phyloP scores from a whole-genome alignment of 2,888 invertebrate genomes.

The Vandiemenella viatica region DNA sequence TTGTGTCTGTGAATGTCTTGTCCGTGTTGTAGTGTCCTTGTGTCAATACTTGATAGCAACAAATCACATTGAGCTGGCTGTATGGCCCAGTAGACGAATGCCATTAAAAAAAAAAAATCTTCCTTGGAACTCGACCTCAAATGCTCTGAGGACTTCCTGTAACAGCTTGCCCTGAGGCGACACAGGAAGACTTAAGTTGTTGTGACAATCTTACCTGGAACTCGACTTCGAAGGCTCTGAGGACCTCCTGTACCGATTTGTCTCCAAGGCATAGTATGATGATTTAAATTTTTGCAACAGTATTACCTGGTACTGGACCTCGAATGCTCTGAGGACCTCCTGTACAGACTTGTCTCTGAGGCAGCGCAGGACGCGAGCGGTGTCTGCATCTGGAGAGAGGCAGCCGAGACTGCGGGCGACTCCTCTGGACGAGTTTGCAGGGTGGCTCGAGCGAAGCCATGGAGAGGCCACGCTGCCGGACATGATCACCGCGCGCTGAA shows the following conservation, averaged over 20 bases:
- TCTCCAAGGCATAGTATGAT: constrained; percentile 51
- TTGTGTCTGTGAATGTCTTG: too few relatives aligned
- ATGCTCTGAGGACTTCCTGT: too few relatives aligned
- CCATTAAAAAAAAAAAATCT: too few relatives aligned
- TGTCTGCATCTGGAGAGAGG: constrained; percentile 4
- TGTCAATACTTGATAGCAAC: too few relatives aligned
- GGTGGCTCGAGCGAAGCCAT: constrained; percentile 32
- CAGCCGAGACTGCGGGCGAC: constrained; percentile 41
- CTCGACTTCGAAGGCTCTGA: constrained; percentile 40
- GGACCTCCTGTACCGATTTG: constrained; percentile 42
- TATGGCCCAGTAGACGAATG: too few relatives aligned
- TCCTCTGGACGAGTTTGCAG: constrained; percentile 36
- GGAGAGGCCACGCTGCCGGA: constrained; percentile 38
- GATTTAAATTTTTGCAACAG: too few relatives aligned
- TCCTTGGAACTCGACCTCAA: constrained; percentile 37
- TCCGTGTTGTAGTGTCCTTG: too few relatives aligned
- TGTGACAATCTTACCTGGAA: constrained; percentile 33
- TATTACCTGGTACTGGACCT: constrained; percentile 35
- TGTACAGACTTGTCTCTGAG: constrained; percentile 41
- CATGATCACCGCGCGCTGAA: constrained; percentile 53
- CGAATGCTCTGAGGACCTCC: constrained; percentile 42
- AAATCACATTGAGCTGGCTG: too few relatives aligned
- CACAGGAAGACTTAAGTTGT: too few relatives aligned
- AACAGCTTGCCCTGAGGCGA: too few relatives aligned
- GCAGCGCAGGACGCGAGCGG: constrained; percentile 34